Percentiles rank a stretch among this genome's conserved stretches.
phyloP scores from a whole-genome alignment of 1,140 invertebrate genomes.

The Zaprionus vittiger region DNA sequence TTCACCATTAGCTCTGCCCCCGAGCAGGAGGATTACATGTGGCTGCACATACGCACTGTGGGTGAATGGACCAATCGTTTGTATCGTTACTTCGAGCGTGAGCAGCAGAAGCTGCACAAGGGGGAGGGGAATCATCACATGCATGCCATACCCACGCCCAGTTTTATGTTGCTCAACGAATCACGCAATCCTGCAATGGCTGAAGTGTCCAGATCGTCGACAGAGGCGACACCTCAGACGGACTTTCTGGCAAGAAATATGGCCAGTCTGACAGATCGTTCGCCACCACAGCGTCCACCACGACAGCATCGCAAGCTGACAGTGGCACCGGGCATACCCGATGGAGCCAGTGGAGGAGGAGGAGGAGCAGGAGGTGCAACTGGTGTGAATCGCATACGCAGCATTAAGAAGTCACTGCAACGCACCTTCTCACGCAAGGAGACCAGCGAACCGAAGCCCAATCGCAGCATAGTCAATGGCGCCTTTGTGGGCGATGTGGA shows the following conservation, averaged over 20 bases:
- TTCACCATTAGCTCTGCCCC: constrained; percentile 98
- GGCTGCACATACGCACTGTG: constrained; percentile 96
- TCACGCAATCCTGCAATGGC: constrained; percentile 58
- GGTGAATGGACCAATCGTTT: constrained; percentile 97
- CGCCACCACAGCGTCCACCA: constrained; percentile 69
- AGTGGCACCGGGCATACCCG: not conserved
- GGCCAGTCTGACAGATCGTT: constrained; percentile 32
- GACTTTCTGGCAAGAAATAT: constrained; percentile 79
- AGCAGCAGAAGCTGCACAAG: constrained; percentile 90
- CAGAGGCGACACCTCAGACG: constrained; percentile 72
- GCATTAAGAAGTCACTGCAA: constrained; percentile 85
- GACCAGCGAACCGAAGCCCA: constrained; percentile 78
- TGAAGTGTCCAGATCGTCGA: not conserved
- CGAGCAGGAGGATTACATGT: constrained; percentile 96
- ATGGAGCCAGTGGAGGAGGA: not conserved
- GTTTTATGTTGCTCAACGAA: constrained; percentile 65
- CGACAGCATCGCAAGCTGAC: constrained; percentile 74
- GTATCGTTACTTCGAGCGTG: constrained; percentile 94
- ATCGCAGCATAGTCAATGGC: constrained; percentile 86
- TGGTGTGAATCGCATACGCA: constrained; percentile 78
- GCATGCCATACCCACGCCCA: constrained; percentile 74
- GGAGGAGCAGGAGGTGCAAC: not conserved
- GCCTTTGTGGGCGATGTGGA: constrained; percentile 85
- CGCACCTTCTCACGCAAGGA: constrained; percentile 86
- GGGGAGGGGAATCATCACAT: constrained; percentile 85